A percentile compares a stretch with the other conserved stretches of the same genome.
These are phyloP conservation scores for Phalacrocorax brasilianus DNA, from an alignment of 2,113 vertebrate species.

Conservation along the genomic window DNA sequence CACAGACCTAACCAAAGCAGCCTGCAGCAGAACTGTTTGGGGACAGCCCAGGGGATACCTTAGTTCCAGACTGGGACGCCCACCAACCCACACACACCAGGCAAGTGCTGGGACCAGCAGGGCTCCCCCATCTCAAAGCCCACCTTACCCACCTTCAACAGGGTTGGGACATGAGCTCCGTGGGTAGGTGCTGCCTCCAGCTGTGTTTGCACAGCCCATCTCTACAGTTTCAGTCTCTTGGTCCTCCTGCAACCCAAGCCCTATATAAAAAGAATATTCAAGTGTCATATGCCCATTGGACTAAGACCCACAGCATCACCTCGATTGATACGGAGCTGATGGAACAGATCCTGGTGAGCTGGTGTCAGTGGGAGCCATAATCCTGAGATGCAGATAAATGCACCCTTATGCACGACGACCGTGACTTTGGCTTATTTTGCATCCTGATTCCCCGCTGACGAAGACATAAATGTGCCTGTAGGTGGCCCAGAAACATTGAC, in stretches of 20 bases:
- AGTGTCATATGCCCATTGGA: fast-evolving
- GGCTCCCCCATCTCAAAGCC: neutral
- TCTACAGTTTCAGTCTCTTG: fast-evolving
- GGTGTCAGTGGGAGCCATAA: neutral
- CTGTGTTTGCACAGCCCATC: neutral
- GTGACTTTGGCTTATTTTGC: neutral
- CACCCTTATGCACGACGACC: neutral
- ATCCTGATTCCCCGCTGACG: neutral
- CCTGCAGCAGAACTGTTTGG: neutral
- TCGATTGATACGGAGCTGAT: fast-evolving
- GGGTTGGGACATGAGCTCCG: fast-evolving
- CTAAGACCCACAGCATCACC: fast-evolving
- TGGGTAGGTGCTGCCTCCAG: neutral
- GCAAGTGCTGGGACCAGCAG: neutral
- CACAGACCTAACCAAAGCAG: neutral
- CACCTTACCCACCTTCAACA: neutral
- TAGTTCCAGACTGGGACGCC: neutral
- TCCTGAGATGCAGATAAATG: neutral
- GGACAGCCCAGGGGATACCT: neutral
- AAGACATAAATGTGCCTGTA: slow-evolving; percentile 24
- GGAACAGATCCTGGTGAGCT: neutral
- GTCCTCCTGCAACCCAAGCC: neutral
- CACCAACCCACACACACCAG: fast-evolving
- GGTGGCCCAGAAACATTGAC: slow-evolving; percentile 48
- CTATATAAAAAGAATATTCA: neutral